phyloP scores from a whole-genome alignment of 1,140 invertebrate species.

The Lysiphlebus fabarum region DNA sequence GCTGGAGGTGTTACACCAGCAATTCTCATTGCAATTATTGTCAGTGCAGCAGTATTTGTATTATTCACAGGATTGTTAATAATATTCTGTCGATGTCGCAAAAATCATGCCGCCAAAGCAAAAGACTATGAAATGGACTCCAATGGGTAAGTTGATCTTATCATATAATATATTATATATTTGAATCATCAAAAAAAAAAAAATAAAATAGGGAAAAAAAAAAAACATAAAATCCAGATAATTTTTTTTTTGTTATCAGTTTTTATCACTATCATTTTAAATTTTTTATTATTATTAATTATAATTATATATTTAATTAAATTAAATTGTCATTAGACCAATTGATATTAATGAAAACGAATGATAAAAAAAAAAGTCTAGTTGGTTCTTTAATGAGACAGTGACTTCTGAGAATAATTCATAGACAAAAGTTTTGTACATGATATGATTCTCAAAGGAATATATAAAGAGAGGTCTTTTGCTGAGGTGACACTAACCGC shows the following conservation, averaged over 20 bases:
- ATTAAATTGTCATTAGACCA: too few relatives aligned
- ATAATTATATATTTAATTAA: too few relatives aligned
- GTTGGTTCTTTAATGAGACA: background rate
- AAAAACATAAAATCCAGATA: too few relatives aligned
- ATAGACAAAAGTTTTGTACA: constrained; percentile 4
- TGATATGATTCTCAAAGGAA: background rate
- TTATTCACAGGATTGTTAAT: constrained; percentile 73
- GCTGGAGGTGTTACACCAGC: constrained; percentile 72
- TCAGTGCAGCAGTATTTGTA: constrained; percentile 76
- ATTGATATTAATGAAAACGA: too few relatives aligned
- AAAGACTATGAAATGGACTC: constrained; percentile 90
- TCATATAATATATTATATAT: background rate
- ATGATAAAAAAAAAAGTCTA: too few relatives aligned
- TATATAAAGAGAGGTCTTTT: constrained; percentile 3
- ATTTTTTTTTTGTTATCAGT: too few relatives aligned
- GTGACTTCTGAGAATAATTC: constrained; percentile 16
- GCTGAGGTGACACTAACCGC: constrained; percentile 40
- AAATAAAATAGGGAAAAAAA: too few relatives aligned
- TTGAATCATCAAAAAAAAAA: too few relatives aligned
- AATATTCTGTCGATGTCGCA: constrained; percentile 83
- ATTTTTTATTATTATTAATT: too few relatives aligned
- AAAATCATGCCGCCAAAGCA: constrained; percentile 77
- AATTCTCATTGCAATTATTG: constrained; percentile 75
- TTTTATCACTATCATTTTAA: too few relatives aligned
- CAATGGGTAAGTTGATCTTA: constrained; percentile 54